A percentile compares a stretch with the other conserved stretches of the same genome.
These are phyloP conservation scores for Malachius bipustulatus DNA, from an alignment of 2,888 invertebrate species.

Conservation along the genomic window DNA sequence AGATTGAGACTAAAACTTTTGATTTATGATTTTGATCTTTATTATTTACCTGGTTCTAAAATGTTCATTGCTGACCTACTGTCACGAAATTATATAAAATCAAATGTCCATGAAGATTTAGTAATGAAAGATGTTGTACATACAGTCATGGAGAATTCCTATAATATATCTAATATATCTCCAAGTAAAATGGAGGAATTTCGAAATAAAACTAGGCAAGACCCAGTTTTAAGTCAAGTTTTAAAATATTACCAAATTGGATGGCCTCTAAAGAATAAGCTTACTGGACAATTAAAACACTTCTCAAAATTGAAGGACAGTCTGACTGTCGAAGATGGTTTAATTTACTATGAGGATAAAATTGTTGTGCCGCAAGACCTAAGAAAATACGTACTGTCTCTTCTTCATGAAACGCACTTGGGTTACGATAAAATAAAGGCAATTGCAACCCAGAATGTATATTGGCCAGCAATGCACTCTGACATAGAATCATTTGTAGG, in stretches of 20 bases:
- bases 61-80: slow-evolving; percentile 15
- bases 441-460: neutral
- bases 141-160: slow-evolving; percentile 11
- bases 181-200: slow-evolving; percentile 15
- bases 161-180: slow-evolving; percentile 17
- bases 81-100: slow-evolving; percentile 13
- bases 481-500: slow-evolving; percentile 2
- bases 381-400: slow-evolving; percentile 10
- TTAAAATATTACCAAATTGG: slow-evolving; percentile 13
- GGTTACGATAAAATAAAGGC: neutral
- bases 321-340: slow-evolving; percentile 16
- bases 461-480: neutral
- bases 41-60: slow-evolving; percentile 19
- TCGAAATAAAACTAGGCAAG: slow-evolving; percentile 12
- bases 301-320: slow-evolving; percentile 12
- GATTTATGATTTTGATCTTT: slow-evolving; percentile 16
- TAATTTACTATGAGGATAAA: slow-evolving; percentile 16
- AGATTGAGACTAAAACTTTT: slow-evolving; percentile 17
- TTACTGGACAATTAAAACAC: slow-evolving; percentile 6
- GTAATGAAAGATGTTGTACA: slow-evolving; percentile 12
- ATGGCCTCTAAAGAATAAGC: slow-evolving; percentile 14
- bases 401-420: slow-evolving; percentile 15
- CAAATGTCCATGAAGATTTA: slow-evolving; percentile 10
- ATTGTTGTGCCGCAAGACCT: slow-evolving; percentile 12
- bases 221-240: slow-evolving; percentile 11